phyloP scores from a whole-genome alignment of 2,113 vertebrate genomes.

The Cryptomyrus ogoouensis region DNA sequence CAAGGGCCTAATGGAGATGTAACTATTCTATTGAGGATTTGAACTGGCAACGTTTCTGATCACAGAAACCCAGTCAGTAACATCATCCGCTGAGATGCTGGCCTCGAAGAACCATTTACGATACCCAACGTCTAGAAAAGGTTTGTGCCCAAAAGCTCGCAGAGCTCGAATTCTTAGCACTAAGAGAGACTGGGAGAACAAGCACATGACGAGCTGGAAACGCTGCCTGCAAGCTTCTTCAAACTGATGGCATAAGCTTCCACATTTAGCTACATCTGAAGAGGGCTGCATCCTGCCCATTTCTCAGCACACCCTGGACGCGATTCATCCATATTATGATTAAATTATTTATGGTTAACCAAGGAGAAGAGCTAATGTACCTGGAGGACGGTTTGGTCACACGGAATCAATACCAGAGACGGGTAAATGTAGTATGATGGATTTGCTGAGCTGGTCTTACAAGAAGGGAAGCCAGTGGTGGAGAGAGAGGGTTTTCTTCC shows the following conservation, averaged over 20 bases:
- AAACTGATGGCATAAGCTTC: neutral
- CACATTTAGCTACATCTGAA: neutral
- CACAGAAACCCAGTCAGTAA: neutral
- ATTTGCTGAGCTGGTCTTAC: neutral
- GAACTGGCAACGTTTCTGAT: neutral
- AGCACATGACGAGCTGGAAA: neutral
- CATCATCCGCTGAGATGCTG: neutral
- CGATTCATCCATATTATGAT: neutral
- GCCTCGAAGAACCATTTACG: neutral
- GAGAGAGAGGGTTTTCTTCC: too few relatives aligned
- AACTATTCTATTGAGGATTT: neutral
- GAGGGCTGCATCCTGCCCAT: neutral
- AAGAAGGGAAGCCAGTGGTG: neutral
- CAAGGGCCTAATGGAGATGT: neutral
- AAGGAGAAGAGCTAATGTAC: neutral
- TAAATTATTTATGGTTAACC: constrained; percentile 7
- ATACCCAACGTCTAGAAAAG: neutral
- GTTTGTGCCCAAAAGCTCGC: neutral
- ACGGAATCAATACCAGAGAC: neutral
- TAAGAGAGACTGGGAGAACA: neutral
- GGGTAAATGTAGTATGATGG: neutral
- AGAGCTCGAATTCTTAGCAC: neutral
- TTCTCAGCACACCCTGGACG: neutral
- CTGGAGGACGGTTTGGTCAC: neutral
- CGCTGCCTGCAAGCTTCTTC: neutral